Evolutionary conservation across 2,888 invertebrate species (phyloP).

Genomic region (Zele albiditarsus): DNA sequence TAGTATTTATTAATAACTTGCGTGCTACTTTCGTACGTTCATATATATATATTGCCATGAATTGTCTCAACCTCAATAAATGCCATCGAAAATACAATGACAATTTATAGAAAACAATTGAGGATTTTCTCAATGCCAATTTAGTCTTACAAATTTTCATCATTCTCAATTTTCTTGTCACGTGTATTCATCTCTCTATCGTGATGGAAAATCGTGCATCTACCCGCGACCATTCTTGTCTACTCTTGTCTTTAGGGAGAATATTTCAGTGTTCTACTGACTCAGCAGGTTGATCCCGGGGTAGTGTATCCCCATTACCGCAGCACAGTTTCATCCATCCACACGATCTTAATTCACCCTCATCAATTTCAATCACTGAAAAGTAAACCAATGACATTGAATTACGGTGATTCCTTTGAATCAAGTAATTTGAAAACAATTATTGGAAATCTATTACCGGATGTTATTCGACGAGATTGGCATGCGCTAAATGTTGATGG

Average conservation of each 20-base stretch:
- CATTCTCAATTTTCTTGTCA: background rate
- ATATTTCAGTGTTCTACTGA: constrained; percentile 49
- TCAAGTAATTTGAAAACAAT: background rate
- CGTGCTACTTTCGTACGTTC: too few species aligned
- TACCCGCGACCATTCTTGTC: background rate
- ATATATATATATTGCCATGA: background rate
- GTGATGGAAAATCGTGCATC: background rate
- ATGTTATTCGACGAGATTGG: constrained; percentile 62
- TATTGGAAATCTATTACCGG: constrained; percentile 54
- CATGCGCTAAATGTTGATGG: constrained; percentile 64
- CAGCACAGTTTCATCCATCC: constrained; percentile 65
- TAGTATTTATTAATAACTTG: background rate
- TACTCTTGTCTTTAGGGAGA: constrained; percentile 10
- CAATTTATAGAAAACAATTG: background rate
- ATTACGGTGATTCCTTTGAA: background rate
- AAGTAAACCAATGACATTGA: constrained; percentile 1
- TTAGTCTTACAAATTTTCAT: background rate
- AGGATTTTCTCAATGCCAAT: background rate
- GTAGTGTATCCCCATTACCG: constrained; percentile 55
- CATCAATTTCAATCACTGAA: constrained; percentile 63
- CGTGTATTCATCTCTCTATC: background rate
- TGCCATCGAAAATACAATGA: background rate
- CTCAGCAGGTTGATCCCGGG: constrained; percentile 63
- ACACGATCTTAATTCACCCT: constrained; percentile 56
- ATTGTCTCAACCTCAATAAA: background rate